Percentiles rank a stretch among this genome's conserved stretches.
phyloP scores from a whole-genome alignment of 2,113 vertebrate species.

The Datnioides undecimradiatus region DNA sequence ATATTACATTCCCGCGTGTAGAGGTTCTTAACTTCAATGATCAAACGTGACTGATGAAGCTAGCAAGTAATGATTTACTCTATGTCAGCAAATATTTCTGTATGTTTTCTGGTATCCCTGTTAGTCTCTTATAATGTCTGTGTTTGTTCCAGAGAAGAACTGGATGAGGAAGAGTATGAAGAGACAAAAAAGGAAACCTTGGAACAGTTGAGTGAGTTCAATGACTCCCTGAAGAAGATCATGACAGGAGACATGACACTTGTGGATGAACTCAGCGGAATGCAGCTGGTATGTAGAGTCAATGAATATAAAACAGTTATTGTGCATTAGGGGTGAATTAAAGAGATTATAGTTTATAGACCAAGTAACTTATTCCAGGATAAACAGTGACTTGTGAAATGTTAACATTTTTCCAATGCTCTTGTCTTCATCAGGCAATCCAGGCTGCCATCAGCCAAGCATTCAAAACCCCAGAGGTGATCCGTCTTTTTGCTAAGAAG shows the following conservation, averaged over 20 bases:
- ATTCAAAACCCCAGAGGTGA: constrained; percentile 98
- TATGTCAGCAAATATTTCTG: too few species aligned
- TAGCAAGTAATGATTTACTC: too few species aligned
- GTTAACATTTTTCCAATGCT: constrained; percentile 17
- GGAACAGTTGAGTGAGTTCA: constrained; percentile 96
- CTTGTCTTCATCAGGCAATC: constrained; percentile 87
- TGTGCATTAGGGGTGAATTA: background rate
- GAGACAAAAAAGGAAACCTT: constrained; percentile 98
- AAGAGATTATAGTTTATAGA: background rate
- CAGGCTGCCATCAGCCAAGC: constrained; percentile 99
- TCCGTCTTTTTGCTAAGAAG: constrained; percentile 98
- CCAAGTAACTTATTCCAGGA: background rate
- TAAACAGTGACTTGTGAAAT: background rate
- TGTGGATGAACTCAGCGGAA: constrained; percentile 95
- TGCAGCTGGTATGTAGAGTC: constrained; percentile 91
- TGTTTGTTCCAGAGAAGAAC: constrained; percentile 87
- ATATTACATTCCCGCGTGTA: background rate
- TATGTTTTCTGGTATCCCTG: background rate
- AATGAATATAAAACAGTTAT: background rate
- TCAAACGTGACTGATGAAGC: too few species aligned
- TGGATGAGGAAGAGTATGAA: constrained; percentile 96
- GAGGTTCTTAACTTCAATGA: too few species aligned
- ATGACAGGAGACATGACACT: constrained; percentile 98
- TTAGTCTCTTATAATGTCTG: background rate
- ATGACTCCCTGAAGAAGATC: constrained; percentile 96